Evolutionary conservation across 2,113 vertebrate species (phyloP).

Genomic region (Tamias sibiricus): DNA sequence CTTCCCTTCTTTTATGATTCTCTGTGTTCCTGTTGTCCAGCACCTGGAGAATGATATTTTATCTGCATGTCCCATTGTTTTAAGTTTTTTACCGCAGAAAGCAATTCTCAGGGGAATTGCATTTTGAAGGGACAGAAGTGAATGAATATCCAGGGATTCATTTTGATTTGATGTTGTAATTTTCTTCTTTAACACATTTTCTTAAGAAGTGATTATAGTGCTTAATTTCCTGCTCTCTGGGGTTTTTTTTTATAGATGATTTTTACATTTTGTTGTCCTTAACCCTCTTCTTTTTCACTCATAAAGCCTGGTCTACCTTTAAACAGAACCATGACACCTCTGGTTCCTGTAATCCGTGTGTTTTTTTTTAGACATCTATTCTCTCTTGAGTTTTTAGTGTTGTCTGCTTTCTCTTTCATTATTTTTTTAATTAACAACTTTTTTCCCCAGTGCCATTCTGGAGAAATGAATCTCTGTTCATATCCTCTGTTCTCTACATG

Average conservation of each 20-base stretch:
- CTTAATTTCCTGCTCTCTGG: background rate
- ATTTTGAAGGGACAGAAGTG: background rate
- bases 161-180: background rate
- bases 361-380: background rate
- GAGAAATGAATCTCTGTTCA: background rate
- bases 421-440: background rate
- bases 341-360: background rate
- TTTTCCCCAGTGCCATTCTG: background rate
- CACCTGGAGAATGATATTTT: background rate
- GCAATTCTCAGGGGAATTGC: background rate
- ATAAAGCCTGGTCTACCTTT: background rate
- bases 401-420: fast-evolving
- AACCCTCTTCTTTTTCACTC: background rate
- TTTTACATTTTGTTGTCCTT: background rate
- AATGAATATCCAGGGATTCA: background rate
- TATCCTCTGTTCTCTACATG: background rate
- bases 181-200: background rate
- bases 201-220: background rate
- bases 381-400: background rate
- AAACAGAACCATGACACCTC: background rate
- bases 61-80: background rate
- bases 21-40: background rate
- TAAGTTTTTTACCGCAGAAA: background rate
- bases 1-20: background rate
- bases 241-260: background rate